Evolutionary conservation across 2,797 vertebrate genomes (phyloP).

Genomic region (Rhabdophis nuchalis): DNA sequence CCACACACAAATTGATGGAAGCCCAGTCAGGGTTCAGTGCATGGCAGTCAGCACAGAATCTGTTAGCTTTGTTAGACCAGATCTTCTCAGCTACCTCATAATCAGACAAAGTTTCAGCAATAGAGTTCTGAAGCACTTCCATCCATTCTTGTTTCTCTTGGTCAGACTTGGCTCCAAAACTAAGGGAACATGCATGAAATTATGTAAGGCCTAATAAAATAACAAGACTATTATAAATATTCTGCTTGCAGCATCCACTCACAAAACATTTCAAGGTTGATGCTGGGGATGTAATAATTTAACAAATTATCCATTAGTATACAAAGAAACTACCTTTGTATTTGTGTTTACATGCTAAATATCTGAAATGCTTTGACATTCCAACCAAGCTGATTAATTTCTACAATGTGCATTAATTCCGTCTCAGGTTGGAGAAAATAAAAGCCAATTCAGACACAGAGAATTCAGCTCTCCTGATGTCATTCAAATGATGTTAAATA

Average conservation of each 20-base stretch:
- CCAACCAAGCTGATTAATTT: background rate
- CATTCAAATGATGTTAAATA: background rate
- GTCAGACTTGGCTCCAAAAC: slow-evolving; percentile 89
- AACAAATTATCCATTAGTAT: background rate
- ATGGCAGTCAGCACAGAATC: slow-evolving; percentile 87
- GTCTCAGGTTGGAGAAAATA: background rate
- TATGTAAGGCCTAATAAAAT: too few species aligned
- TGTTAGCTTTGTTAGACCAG: slow-evolving; percentile 96
- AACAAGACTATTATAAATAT: background rate
- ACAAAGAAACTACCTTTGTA: background rate
- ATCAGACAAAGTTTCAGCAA: slow-evolving; percentile 91
- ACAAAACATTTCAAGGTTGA: background rate
- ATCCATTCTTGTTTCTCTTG: slow-evolving; percentile 91
- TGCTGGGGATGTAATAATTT: background rate
- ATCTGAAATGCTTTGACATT: background rate
- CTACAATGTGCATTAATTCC: background rate
- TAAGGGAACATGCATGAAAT: slow-evolving; percentile 50
- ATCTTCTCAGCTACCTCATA: slow-evolving; percentile 98
- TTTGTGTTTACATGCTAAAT: background rate
- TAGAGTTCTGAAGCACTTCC: slow-evolving; percentile 88
- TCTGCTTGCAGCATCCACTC: background rate
- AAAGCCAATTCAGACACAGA: background rate
- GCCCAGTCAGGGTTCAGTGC: slow-evolving; percentile 92
- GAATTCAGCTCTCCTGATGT: background rate
- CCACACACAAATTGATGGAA: slow-evolving; percentile 94